Evolutionary conservation across 2,888 invertebrate genomes (phyloP).

Genomic region (Bugula neritina): DNA sequence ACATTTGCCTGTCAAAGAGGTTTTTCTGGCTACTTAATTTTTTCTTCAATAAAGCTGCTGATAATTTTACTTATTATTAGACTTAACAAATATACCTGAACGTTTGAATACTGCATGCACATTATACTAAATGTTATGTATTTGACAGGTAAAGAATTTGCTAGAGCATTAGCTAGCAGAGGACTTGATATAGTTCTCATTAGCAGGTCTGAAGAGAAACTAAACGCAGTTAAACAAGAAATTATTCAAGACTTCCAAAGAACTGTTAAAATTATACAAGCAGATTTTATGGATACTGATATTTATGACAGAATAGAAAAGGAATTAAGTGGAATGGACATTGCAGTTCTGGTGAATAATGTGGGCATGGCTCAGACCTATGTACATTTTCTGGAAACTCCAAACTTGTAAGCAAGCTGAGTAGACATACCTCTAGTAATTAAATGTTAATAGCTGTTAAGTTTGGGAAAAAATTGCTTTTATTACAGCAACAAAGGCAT

Average conservation of each 20-base stretch:
- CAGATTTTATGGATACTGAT: background rate
- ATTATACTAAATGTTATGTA: no score
- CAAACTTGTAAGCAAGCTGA: background rate
- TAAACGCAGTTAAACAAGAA: background rate
- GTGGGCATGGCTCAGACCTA: background rate
- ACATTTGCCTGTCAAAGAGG: no score
- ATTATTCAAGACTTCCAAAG: background rate
- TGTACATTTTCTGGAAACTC: background rate
- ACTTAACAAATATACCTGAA: no score
- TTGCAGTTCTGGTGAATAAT: background rate
- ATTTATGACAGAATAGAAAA: background rate
- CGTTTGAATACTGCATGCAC: no score
- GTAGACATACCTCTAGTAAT: no score
- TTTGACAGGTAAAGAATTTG: background rate
- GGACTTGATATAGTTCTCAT: background rate
- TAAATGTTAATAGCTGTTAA: no score
- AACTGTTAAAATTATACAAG: background rate
- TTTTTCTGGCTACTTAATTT: no score
- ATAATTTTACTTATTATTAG: no score
- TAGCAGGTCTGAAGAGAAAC: constrained; percentile 11
- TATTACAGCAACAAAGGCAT: no score
- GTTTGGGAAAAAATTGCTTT: no score
- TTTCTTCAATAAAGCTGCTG: no score
- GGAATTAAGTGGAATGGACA: background rate
- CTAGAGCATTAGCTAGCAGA: constrained; percentile 5